phyloP scores from a whole-genome alignment of 2,797 vertebrate genomes.

The Dicrostonyx torquatus region DNA sequence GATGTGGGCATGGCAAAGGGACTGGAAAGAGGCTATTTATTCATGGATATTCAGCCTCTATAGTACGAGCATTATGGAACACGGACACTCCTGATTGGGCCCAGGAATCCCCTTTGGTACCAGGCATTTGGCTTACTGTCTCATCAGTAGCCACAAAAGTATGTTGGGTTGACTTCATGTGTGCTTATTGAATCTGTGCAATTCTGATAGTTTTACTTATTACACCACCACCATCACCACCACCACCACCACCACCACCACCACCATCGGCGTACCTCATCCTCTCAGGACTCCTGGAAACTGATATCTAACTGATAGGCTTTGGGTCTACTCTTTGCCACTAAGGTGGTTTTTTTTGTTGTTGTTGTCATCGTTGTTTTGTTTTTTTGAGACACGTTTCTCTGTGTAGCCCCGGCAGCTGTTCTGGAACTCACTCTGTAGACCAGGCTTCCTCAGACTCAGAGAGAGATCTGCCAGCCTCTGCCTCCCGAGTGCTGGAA shows the following conservation, averaged over 20 bases:
- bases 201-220: slow-evolving; percentile 11
- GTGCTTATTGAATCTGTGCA: neutral
- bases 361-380: neutral
- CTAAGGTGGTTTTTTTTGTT: neutral
- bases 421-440: neutral
- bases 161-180: neutral
- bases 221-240: neutral
- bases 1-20: neutral
- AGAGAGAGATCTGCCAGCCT: neutral
- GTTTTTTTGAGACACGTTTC: neutral
- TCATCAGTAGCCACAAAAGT: neutral
- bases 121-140: neutral
- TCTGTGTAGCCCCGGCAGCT: neutral
- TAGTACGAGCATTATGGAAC: neutral
- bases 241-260: neutral
- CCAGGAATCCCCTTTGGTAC: neutral
- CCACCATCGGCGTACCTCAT: neutral
- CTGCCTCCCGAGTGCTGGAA: neutral
- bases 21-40: neutral
- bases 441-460: neutral
- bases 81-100: neutral
- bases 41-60: too few species aligned
- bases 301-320: neutral
- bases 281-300: neutral
- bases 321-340: neutral